A percentile compares a stretch with the other conserved stretches of the same genome.
phyloP scores from a whole-genome alignment of 2,888 invertebrate genomes.

The Coelogynopora nodosa region DNA sequence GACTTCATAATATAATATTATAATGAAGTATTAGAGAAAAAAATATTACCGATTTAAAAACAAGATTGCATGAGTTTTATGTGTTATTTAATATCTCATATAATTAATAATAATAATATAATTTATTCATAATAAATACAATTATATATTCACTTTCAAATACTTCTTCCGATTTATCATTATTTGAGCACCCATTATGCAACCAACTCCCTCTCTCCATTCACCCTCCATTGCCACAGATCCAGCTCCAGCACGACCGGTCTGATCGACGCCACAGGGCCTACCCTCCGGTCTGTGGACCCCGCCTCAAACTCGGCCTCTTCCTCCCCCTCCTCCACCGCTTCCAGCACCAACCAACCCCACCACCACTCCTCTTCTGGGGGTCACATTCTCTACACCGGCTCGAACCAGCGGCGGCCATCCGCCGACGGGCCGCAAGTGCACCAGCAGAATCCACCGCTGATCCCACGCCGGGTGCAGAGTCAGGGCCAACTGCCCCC shows the following conservation, averaged over 20 bases:
- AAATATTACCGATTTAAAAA: too few species aligned
- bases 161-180: too few species aligned
- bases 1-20: too few species aligned
- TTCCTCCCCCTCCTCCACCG: neutral
- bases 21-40: too few species aligned
- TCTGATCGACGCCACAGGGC: neutral
- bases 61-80: too few species aligned
- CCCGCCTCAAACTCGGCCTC: neutral
- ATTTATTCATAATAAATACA: too few species aligned
- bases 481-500: neutral
- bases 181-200: too few species aligned
- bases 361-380: neutral
- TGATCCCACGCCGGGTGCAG: neutral
- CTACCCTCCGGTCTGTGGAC: neutral
- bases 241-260: neutral
- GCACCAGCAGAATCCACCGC: neutral
- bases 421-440: neutral
- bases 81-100: too few species aligned
- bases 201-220: too few species aligned
- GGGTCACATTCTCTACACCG: neutral
- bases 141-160: too few species aligned
- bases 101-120: too few species aligned
- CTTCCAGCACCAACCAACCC: neutral
- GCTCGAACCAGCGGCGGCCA: neutral
- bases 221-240: too few species aligned